Evolutionary conservation across 2,797 vertebrate genomes (phyloP).

Genomic region (Chelidonichthys spinosus): DNA sequence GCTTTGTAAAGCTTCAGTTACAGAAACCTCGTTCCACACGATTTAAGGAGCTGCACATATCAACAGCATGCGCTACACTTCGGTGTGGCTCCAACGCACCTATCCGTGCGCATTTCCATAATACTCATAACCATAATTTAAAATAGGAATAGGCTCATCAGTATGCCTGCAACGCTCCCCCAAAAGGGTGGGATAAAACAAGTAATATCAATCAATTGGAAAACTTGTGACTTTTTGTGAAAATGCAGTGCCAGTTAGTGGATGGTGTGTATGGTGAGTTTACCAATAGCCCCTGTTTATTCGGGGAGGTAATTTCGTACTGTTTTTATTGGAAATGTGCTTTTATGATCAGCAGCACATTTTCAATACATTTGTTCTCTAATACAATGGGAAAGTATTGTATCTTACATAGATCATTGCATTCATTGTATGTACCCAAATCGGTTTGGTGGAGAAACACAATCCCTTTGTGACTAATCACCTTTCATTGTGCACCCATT

Average conservation of each 20-base stretch:
- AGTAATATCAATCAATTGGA: not conserved
- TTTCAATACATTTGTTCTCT: not conserved
- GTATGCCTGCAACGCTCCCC: not conserved
- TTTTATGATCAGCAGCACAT: not conserved
- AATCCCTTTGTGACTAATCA: constrained; percentile 6
- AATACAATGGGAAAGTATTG: not conserved
- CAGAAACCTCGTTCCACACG: accelerated
- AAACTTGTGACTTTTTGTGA: constrained; percentile 2
- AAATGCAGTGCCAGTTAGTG: not conserved
- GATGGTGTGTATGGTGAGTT: not conserved
- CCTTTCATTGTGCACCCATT: not conserved
- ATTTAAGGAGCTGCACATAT: not conserved
- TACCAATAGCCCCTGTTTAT: not conserved
- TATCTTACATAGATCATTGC: not conserved
- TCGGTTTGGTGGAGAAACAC: constrained; percentile 9
- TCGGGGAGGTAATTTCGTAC: too few species aligned
- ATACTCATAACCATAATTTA: not conserved
- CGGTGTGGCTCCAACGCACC: not conserved
- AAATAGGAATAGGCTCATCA: not conserved
- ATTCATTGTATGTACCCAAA: not conserved
- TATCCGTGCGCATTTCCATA: not conserved
- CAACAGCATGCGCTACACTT: not conserved
- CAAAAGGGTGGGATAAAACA: not conserved
- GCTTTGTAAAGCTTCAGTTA: accelerated
- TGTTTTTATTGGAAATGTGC: not conserved